Percentiles rank a stretch among this genome's conserved stretches.
Conservation (phyloP, 2,888 invertebrate genomes). For the Folsomia manolachei region DNA sequence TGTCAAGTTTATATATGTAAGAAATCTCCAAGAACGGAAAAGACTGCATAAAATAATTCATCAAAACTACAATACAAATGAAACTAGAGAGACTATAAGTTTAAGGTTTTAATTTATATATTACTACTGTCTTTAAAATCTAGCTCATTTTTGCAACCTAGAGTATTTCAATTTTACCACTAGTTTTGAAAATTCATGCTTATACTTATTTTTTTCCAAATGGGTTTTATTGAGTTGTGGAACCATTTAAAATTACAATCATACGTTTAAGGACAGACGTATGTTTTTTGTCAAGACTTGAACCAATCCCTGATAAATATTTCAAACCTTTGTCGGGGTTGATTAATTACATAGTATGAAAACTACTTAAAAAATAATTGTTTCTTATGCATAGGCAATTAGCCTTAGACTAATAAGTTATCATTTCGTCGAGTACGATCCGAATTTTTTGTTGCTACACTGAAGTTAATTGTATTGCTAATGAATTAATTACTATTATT, state of each 20-base stretch:
- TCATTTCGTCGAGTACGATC: not conserved
- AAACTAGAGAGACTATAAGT: constrained; percentile 7
- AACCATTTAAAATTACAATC: not conserved
- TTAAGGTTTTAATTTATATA: not conserved
- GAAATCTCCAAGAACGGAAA: constrained; percentile 9
- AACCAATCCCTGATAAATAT: not conserved
- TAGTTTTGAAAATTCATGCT: not conserved
- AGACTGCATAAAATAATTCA: constrained; percentile 10
- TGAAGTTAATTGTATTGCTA: no score
- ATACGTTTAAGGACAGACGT: not conserved
- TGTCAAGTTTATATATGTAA: constrained; percentile 1
- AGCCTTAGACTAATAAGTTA: no score
- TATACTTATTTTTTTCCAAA: constrained; percentile 4
- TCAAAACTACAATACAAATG: constrained; percentile 10
- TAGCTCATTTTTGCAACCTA: constrained; percentile 9
- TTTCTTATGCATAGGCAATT: not conserved
- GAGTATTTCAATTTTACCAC: constrained; percentile 6
- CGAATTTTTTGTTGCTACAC: not conserved
- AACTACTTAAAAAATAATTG: not conserved
- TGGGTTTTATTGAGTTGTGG: not conserved
- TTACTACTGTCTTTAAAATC: not conserved
- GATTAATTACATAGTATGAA: not conserved
- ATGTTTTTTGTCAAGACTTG: not conserved
- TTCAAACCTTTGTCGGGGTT: not conserved
- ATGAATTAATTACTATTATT: no score